phyloP scores from a whole-genome alignment of 2,888 invertebrate species.

The Timandra comae region DNA sequence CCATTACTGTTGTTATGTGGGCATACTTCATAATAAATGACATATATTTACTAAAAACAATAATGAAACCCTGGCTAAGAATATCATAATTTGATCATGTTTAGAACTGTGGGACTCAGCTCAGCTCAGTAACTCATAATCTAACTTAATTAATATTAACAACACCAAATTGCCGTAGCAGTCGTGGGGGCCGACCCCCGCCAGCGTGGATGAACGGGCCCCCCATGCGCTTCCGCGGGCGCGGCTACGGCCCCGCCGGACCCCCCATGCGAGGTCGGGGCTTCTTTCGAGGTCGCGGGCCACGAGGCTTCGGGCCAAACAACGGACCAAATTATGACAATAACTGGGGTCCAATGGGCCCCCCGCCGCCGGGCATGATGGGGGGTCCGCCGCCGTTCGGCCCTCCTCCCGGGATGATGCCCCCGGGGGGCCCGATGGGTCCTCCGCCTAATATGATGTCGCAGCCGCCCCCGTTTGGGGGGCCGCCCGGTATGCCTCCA shows the following conservation, averaged over 20 bases:
- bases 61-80: no score
- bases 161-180: constrained; percentile 32
- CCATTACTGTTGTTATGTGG: no score
- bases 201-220: constrained; percentile 72
- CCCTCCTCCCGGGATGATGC: constrained; percentile 75
- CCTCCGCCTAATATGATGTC: constrained; percentile 77
- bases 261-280: constrained; percentile 75
- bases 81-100: no score
- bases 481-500: constrained; percentile 71
- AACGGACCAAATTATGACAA: constrained; percentile 74
- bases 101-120: no score
- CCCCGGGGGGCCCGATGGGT: constrained; percentile 76
- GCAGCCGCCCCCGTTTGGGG: constrained; percentile 70
- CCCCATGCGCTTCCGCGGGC: constrained; percentile 81
- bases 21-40: neutral
- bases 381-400: constrained; percentile 65
- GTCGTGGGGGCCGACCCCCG: constrained; percentile 50
- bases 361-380: constrained; percentile 75
- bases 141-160: neutral
- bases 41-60: neutral
- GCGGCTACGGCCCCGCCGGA: constrained; percentile 80
- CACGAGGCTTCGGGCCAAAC: constrained; percentile 61
- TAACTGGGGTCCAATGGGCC: constrained; percentile 83
- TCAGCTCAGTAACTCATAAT: neutral
- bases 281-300: constrained; percentile 71